These are phyloP conservation scores for Steinernema khuongi DNA, from an alignment of 1,140 invertebrate species.

Conservation along the genomic window DNA sequence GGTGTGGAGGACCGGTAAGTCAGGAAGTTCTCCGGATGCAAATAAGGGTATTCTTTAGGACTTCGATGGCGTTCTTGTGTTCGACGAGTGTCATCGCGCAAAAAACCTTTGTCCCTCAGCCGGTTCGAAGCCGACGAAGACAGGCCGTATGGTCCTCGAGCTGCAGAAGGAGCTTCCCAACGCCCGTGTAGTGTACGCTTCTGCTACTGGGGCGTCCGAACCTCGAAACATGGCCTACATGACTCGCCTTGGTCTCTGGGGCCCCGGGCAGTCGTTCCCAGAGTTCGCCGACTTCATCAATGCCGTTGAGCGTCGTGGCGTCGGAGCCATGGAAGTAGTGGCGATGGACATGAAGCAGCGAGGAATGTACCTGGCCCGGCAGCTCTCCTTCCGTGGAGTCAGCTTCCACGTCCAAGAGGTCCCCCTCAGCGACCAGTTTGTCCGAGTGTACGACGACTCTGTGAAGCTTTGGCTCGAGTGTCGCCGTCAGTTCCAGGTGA, in stretches of 20 bases:
- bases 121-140: slow-evolving; percentile 83
- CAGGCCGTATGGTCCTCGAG: slow-evolving; percentile 83
- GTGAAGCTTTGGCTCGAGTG: slow-evolving; percentile 73
- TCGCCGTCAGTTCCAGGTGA: slow-evolving; percentile 55
- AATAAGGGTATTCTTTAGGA: slow-evolving; percentile 35
- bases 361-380: slow-evolving; percentile 96
- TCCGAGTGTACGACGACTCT: slow-evolving; percentile 82
- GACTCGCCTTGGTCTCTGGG: slow-evolving; percentile 95
- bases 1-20: slow-evolving; percentile 79
- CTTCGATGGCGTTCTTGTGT: slow-evolving; percentile 70
- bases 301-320: slow-evolving; percentile 89
- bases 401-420: slow-evolving; percentile 95
- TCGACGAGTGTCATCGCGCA: slow-evolving; percentile 98
- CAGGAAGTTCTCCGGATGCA: slow-evolving; percentile 76
- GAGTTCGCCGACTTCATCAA: slow-evolving; percentile 91
- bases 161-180: slow-evolving; percentile 88
- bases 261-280: slow-evolving; percentile 84
- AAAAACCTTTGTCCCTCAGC: slow-evolving; percentile 94
- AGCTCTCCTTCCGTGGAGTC: slow-evolving; percentile 88
- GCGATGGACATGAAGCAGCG: slow-evolving; percentile 98
- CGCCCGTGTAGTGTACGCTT: slow-evolving; percentile 92
- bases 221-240: slow-evolving; percentile 99
- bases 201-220: slow-evolving; percentile 82
- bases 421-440: slow-evolving; percentile 76
- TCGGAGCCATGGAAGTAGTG: slow-evolving; percentile 99